Base-by-base conservation (phyloP, 2,888 invertebrate genomes). In the Scaptomyza flava region DNA sequence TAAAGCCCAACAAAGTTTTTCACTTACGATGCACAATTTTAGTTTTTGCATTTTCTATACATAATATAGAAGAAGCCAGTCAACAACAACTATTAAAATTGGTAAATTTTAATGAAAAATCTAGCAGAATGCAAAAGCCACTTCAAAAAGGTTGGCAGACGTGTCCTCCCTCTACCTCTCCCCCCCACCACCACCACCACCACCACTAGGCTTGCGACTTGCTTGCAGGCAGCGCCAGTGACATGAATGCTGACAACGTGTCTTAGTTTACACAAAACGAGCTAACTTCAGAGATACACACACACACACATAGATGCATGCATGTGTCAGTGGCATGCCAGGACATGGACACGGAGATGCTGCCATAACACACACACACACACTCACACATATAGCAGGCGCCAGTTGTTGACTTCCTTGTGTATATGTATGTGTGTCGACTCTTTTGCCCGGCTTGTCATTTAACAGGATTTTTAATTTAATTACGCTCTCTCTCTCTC, bases 221-320 rank as follows among this genome's bases (percentile, higher is more conserved):
- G 34, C 58, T 48, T 64, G 59, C 46, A 64, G 63, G 45, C 53
- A 63, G 60, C 53, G 62, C 46, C 72, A 69, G 71, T 89, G 89
- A 89, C 86, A 89, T 85, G 80, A 79, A 73, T 89, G 89, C 88
- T 89, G 89, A 89, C 88, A 89, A 83, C 79, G 86, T 84, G 86
- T 81, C 86, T 88, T 88, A 87, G 87, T 88, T 86, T 85, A 85
- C 89, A 83, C 80, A 85, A 75, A 76, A 79, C 75, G 80, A 82
- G 77, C 81, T 27, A 27, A 27, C 27, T 72, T 72, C 66, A 79
- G 67, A 72, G 67, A 73, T 68, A 65, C 67, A 66, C 53, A 65
- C 50, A 64, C 48, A 65, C 47, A 60, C 20, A 51, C 12, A 23
- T 36, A 38, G 17, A 30, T 27, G 34, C 43, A 43, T 17, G 17